Evolutionary conservation across 2,888 invertebrate species (phyloP), one percentile per base, ranked within the genome.

Genomic region (Xestia rhomboidea): DNA sequence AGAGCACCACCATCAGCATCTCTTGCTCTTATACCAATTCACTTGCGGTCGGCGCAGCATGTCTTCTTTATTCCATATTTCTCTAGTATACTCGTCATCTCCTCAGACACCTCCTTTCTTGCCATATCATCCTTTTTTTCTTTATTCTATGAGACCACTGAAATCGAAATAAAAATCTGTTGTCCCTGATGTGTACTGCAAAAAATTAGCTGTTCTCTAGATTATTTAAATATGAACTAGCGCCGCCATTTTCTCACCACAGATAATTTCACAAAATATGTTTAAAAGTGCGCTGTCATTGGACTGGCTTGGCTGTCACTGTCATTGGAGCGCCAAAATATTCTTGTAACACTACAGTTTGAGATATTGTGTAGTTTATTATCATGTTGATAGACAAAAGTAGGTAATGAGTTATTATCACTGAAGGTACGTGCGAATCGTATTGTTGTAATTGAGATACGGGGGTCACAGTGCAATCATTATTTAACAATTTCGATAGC

Each of bases 361-460:
- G 27, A 46, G 62, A 18, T 64, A 8, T 34, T 15, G 11, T 57
- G 27, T 68, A 13, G 13, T 15, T 34, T 34, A 41, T 57, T 34
- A n/a, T 21, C 1, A n/a, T 46, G 60, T 41, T 41, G 60, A 34
- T 77, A 49, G 5, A 41, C 21, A 6, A 10, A 46, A 57, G 18
- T 66, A 57, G 46, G 30, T 41, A 38, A 4, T 38, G 13, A 46
- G 41, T 6, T 41, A 24, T 11, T 68, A 62, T 68, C 34, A 24
- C 11, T 24, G 1, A 5, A 41, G n/a, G 27, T 77, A 54, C 21
- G 72, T 66, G 49, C 15, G n/a, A 73, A 57, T n/a, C 80, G 49
- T 41, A 24, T 67, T 81, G 44, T 79, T 81, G 11, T 62, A 54
- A 75, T 67, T 62, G 7, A 62, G 76, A 81, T 74, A 79, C 2